Base-by-base conservation (phyloP, 2,797 vertebrate genomes). In the Arremon aurantiirostris region DNA sequence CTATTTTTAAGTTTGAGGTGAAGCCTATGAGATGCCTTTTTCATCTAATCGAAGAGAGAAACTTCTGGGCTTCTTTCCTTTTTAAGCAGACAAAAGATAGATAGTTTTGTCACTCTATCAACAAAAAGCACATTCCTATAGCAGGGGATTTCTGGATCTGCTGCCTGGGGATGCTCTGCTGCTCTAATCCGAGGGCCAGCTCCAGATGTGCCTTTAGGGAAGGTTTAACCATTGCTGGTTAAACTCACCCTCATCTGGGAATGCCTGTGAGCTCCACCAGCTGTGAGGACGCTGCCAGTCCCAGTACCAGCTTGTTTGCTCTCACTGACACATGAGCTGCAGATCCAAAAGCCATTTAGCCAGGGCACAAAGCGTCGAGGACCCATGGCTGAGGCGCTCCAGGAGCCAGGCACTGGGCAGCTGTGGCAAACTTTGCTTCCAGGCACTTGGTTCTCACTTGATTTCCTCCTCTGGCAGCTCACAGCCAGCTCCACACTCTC, bases 401-500 rank as follows among this genome's bases (percentile, higher is more conserved):
- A 52, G 23, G 50, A 76, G 81, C 50, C 1, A 14, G 28, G 80
- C 63, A 9, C 52, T 65, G 78, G 87, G 70, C 7, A 17, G 57
- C 61, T 64, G 82, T n/a, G 5, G 53, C 2, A 7, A 81, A 34
- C 16, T 18, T 60, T 1, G 86, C 79, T 87, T 68, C 85, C 79
- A 92, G 85, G 78, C 78, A 41, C 80, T 93, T 49, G 78, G 41
- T 89, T 94, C 92, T 70, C 86, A 73, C 83, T 93, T 70, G 83
- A 90, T 69, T 80, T 95, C 71, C 89, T 73, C 75, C 8, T 26
- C 82, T 90, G 86, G 86, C 90, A 94, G 72, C 94, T 90, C 70
- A 1, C 44, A 17, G 50, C 2, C 5, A 84, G 60, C 60, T 57
- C 11, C 39, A 64, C 1, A 4, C 60, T 49, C 73, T 86, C 70